Base-by-base conservation (phyloP, 2,888 invertebrate species). In the Oligia strigilis region DNA sequence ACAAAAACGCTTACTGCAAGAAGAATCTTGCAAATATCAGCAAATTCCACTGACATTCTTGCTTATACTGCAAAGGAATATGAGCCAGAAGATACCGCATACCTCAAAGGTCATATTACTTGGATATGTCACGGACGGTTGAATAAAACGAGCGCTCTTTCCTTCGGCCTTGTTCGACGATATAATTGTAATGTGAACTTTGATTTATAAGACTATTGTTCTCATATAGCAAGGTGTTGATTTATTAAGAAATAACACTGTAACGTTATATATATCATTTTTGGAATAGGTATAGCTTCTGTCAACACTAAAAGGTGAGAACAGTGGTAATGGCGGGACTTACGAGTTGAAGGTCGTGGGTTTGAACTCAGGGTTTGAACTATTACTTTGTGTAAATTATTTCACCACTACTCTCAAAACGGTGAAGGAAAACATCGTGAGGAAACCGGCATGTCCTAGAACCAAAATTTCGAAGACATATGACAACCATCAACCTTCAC, bases 111-210 rank as follows among this genome's bases (percentile, higher is more conserved):
- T 89, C 85, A 80, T 81, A 74, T 84, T 86, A 80, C 87, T 82
- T 78, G 75, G 49, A 87, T 89, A 89, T 89, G 90, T 90, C 90
- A 90, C 64, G 89, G 90, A 78, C 89, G 78, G 83, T 67, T 86
- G 81, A 86, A 75, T 67, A 52, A 60, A 58, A 72, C 67, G 71
- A 72, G 23, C 77, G 78, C 69, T 86, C 72, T 78, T 81, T 83
- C 69, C 13, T 71, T 75, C 82, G 72, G 29, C 84, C 85, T 86
- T 85, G 75, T 36, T 64, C 13, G 29, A 67, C 69, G 46, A 70
- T 77, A 64, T 71, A 43, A 75, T 83, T 83, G 87, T 65, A 52
- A 71, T 19, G 29, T 77, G 77, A 83, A 77, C 77, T 80, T 65
- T 80, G 85, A 75, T 71, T 72, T 62, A 65, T 75, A 55, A 43